These are phyloP conservation scores for Hartigia nigra DNA, from an alignment of 2,888 invertebrate species.

Conservation along the genomic window DNA sequence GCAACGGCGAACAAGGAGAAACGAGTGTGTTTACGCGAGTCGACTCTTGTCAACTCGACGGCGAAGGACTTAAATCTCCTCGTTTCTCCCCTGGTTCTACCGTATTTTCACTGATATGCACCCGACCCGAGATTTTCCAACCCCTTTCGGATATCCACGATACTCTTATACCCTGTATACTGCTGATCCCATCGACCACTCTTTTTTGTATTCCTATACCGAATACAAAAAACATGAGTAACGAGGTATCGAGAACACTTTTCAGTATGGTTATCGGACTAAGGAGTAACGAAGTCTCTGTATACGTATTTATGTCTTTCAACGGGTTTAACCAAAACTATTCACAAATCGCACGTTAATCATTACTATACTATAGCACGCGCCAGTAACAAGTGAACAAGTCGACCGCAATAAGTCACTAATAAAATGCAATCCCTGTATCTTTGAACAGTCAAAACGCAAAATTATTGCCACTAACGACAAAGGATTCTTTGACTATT, in stretches of 20 bases:
- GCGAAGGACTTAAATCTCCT: constrained; percentile 62
- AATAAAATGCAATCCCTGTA: background rate
- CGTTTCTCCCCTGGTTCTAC: constrained; percentile 36
- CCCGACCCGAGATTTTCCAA: background rate
- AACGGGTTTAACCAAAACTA: background rate
- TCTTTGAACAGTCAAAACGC: background rate
- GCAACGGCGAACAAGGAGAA: constrained; percentile 61
- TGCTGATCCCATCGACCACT: background rate
- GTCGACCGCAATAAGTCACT: background rate
- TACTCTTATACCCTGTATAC: background rate
- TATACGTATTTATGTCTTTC: background rate
- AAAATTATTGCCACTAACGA: background rate
- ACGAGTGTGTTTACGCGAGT: constrained; percentile 65
- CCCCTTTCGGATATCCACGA: background rate
- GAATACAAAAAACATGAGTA: background rate
- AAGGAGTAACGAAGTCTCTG: background rate
- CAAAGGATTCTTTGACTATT: background rate
- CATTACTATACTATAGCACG: background rate
- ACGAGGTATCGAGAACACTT: background rate
- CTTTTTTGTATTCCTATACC: background rate
- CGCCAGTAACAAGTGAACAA: background rate
- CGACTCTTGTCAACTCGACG: constrained; percentile 64
- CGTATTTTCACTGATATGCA: background rate
- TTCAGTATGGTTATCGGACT: background rate
- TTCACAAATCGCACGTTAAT: background rate